Conservation (phyloP, 2,888 invertebrate species). For the Gortyna flavago region DNA sequence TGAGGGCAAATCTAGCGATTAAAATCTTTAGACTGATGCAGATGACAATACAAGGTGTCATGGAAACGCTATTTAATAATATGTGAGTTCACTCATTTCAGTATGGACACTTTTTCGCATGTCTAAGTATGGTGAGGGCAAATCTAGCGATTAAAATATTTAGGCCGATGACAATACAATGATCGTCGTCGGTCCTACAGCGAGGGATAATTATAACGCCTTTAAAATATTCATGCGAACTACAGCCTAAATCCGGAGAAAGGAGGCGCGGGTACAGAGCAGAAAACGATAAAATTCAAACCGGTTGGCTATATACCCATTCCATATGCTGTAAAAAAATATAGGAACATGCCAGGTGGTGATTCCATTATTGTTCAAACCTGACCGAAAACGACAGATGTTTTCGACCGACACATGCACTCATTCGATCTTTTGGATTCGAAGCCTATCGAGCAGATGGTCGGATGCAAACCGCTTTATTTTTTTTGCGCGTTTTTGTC, state of each 20-base stretch:
- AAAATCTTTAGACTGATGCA: too few species aligned
- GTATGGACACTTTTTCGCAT: neutral
- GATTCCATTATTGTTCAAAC: conserved; percentile 74
- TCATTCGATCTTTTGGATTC: conserved; percentile 62
- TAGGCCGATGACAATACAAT: neutral
- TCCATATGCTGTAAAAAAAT: conserved; percentile 61
- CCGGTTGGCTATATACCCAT: conserved; percentile 33
- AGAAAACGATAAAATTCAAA: conserved; percentile 37
- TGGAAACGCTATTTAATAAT: neutral
- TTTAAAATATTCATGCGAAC: conserved; percentile 44
- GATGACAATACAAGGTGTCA: neutral
- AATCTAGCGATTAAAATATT: neutral
- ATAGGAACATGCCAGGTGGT: conserved; percentile 71
- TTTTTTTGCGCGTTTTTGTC: conserved; percentile 51
- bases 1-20: too few species aligned
- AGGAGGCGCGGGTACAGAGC: neutral
- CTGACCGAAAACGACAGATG: conserved; percentile 83
- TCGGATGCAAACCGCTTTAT: conserved; percentile 50
- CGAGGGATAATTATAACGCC: conserved; percentile 41
- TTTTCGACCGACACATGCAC: conserved; percentile 65
- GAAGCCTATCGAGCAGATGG: conserved; percentile 65
- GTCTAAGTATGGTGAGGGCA: neutral
- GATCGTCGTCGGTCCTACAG: neutral
- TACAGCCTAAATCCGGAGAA: conserved; percentile 28
- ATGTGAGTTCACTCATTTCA: neutral